phyloP scores from a whole-genome alignment of 37 sponge, comb jelly and placozoan genomes.

The Cladorhizidae sp. region DNA sequence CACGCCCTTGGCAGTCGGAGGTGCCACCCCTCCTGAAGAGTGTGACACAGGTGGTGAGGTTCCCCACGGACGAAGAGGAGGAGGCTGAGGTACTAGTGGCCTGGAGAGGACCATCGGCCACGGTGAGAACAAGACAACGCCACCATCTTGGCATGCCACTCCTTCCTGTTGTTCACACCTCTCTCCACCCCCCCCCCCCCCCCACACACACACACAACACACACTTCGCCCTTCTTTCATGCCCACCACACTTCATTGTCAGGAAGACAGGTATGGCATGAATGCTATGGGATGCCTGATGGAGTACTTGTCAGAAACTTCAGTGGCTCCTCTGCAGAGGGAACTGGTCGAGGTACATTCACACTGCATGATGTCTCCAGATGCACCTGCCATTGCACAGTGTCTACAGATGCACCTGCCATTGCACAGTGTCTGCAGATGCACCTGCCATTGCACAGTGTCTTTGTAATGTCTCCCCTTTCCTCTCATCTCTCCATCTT shows the following conservation, averaged over 20 bases:
- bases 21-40: slow-evolving; percentile 57
- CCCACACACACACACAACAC: too few relatives aligned
- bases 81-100: slow-evolving; percentile 68
- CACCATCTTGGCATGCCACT: background rate
- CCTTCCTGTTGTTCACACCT: background rate
- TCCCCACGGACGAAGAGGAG: slow-evolving; percentile 78
- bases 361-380: background rate
- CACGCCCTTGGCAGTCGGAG: slow-evolving; percentile 85
- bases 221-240: too few relatives aligned
- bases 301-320: slow-evolving; percentile 82
- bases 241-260: background rate
- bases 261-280: slow-evolving; percentile 33
- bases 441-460: too few relatives aligned
- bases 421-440: too few relatives aligned
- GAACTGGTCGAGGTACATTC: slow-evolving; percentile 63
- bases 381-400: too few relatives aligned
- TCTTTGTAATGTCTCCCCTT: too few relatives aligned
- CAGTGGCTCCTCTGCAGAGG: slow-evolving; percentile 92
- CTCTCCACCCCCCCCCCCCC: slow-evolving; percentile 6
- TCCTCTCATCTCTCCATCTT: too few relatives aligned
- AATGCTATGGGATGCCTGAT: slow-evolving; percentile 56
- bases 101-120: slow-evolving; percentile 77
- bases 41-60: slow-evolving; percentile 37
- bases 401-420: too few relatives aligned
- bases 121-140: background rate